Conservation (phyloP, 2,797 vertebrate species). For the Acropternis orthonyx region DNA sequence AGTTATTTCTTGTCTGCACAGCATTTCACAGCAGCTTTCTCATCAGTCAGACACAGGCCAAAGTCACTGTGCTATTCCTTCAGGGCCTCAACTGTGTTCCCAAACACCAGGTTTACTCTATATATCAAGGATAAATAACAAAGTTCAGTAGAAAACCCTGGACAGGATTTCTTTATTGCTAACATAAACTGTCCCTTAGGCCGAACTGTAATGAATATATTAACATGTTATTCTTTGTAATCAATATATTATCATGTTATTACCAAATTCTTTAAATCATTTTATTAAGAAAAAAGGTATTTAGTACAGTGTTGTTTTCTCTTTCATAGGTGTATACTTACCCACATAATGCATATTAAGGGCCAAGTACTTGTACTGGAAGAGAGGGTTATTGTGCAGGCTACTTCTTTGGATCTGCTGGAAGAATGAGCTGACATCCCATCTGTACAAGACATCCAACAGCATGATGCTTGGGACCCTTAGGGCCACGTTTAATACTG, state of each 20-base stretch:
- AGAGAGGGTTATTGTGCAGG: conserved; percentile 94
- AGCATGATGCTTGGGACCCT: conserved; percentile 98
- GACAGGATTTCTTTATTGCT: background rate
- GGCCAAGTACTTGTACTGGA: conserved; percentile 98
- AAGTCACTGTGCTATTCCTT: background rate
- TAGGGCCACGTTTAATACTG: conserved; percentile 95
- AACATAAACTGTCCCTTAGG: background rate
- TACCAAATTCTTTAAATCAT: background rate
- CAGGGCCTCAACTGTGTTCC: background rate
- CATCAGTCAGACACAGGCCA: background rate
- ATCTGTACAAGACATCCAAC: conserved; percentile 94
- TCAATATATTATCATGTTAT: background rate
- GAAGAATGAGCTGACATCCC: conserved; percentile 99
- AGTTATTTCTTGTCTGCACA: background rate
- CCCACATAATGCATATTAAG: conserved; percentile 98
- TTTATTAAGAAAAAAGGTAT: background rate
- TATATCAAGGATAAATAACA: background rate
- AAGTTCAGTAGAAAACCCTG: background rate
- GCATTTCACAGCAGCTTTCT: background rate
- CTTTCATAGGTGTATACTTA: conserved; percentile 74
- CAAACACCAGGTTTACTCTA: background rate
- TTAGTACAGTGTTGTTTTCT: background rate
- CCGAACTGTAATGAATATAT: background rate
- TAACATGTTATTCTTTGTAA: background rate
- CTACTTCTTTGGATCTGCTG: conserved; percentile 99